A percentile compares a stretch with the other conserved stretches of the same genome.
phyloP scores from a whole-genome alignment of 1,140 invertebrate genomes.

The Diachasma alloeum region DNA sequence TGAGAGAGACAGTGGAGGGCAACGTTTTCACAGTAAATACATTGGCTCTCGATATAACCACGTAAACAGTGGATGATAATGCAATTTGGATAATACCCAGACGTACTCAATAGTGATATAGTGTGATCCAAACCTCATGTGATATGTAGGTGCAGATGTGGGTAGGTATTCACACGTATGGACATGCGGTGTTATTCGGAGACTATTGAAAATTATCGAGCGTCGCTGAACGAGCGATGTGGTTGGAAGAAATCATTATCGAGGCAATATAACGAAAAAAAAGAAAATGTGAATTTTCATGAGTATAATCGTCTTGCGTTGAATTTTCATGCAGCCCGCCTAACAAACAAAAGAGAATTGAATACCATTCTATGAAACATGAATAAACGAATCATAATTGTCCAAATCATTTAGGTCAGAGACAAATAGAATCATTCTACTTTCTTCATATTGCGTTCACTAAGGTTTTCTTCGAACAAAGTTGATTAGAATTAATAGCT shows the following conservation, averaged over 20 bases:
- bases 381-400: too few relatives aligned
- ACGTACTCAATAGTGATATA: constrained; percentile 18
- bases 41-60: constrained; percentile 44
- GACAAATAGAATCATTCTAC: too few relatives aligned
- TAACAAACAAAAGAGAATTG: too few relatives aligned
- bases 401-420: too few relatives aligned
- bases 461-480: too few relatives aligned
- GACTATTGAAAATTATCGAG: background rate
- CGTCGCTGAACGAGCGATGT: background rate
- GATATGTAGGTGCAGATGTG: constrained; percentile 8
- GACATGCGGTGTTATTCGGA: background rate
- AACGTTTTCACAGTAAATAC: constrained; percentile 35
- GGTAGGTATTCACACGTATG: background rate
- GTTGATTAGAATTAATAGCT: too few relatives aligned
- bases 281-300: too few relatives aligned
- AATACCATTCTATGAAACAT: too few relatives aligned
- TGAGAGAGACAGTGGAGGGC: background rate
- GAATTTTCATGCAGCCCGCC: too few relatives aligned
- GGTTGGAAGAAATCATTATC: background rate
- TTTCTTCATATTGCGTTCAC: too few relatives aligned
- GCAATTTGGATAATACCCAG: constrained; percentile 54
- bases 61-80: constrained; percentile 51
- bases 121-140: constrained; percentile 18
- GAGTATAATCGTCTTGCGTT: too few relatives aligned
- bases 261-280: too few relatives aligned